Conservation (phyloP, 1,140 invertebrate genomes). For the Sarcophaga peregrina region DNA sequence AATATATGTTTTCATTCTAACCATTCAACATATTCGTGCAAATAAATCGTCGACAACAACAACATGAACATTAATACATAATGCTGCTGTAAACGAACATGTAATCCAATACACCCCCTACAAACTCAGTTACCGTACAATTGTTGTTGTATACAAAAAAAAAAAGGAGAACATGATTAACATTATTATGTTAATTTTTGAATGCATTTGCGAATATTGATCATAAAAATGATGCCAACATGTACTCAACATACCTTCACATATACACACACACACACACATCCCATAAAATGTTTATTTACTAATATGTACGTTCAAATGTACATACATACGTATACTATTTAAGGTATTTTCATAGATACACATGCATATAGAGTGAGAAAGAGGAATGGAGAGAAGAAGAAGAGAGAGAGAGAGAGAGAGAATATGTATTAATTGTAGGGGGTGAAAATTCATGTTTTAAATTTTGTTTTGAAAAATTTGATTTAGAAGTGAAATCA, state of each 20-base stretch:
- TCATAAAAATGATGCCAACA: background rate
- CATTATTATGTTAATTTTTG: slow-evolving; percentile 18
- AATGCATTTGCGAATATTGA: slow-evolving; percentile 17
- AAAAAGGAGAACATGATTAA: background rate
- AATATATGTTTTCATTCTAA: background rate
- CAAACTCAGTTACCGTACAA: background rate
- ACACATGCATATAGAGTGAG: too few species aligned
- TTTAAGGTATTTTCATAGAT: too few species aligned
- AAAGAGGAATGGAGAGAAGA: too few species aligned
- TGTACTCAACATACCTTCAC: background rate
- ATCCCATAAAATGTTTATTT: background rate
- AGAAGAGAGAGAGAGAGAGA: too few species aligned
- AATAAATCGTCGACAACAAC: background rate
- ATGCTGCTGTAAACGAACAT: too few species aligned
- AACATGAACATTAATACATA: too few species aligned
- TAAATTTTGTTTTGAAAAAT: too few species aligned
- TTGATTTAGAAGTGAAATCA: background rate
- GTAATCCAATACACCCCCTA: background rate
- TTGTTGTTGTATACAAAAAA: too few species aligned
- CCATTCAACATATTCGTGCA: background rate
- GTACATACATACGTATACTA: too few species aligned
- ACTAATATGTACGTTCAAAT: too few species aligned
- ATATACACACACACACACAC: background rate
- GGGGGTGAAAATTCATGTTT: too few species aligned
- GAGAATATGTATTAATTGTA: too few species aligned